Base-by-base conservation (phyloP, 2,113 vertebrate species). In the Struthidea cinerea region DNA sequence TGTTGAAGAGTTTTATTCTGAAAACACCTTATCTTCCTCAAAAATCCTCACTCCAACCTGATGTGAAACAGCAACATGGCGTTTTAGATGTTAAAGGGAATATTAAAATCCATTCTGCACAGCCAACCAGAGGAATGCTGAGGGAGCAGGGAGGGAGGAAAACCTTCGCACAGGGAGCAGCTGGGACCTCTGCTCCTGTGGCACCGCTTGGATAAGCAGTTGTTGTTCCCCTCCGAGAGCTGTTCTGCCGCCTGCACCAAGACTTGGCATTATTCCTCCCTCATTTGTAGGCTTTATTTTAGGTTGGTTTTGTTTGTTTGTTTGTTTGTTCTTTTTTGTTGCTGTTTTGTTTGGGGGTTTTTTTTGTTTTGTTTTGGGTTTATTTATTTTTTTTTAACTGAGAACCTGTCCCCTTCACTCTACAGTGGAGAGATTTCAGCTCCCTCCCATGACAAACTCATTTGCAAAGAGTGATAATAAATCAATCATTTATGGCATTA, bases 141-240 rank as follows among this genome's bases (percentile, higher is more conserved):
- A 37, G 28, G 16, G 46, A 73, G n/a, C 1, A 22, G 18, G 23
- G 33, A 61, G 10, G 5, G 28, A 96, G 28, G n/a, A 74, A 69
- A 63, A 30, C 16, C 3, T 55, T 59, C 59, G 57, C 46, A n/a
- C 5, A 9, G 46, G n/a, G 41, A 92, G 37, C 75, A 84, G 44
- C 37, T 68, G 69, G 41, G 42, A 63, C 39, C 26, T 53, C 47
- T 4, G 5, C 24, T 74, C 35, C 67, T 22, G 49, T 4, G 3
- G 0, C 16, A 42, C 16, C 1, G 1, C 47, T 52, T 1, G 3
- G 26, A 50, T 18, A 42, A 28, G 26, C 2, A 12, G 37, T 1
- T 0, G 1, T 16, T 1, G 0, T 9, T 68, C 21, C 33, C 28
- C 1, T 1, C 10, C 0, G 0, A 60, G 44, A 73, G 24, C n/a